Conservation (phyloP, 2,888 invertebrate species). For the Parnassius glacialis region DNA sequence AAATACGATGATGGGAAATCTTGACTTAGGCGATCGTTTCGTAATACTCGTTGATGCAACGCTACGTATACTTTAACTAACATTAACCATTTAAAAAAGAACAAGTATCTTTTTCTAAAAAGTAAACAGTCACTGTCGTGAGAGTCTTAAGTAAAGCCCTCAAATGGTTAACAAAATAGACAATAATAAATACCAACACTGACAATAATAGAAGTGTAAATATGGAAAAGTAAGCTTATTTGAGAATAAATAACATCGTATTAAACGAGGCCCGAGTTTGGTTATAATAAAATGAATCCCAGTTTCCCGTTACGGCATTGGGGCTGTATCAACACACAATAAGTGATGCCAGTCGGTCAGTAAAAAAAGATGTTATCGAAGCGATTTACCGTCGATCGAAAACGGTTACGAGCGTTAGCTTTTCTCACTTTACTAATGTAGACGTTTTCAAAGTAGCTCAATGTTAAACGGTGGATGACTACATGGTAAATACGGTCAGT, state of each 20-base stretch:
- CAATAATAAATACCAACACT: slow-evolving; percentile 47
- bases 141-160: slow-evolving; percentile 26
- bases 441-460: slow-evolving; percentile 76
- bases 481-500: slow-evolving; percentile 72
- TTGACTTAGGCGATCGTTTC: not conserved
- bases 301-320: slow-evolving; percentile 62
- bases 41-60: slow-evolving; percentile 2
- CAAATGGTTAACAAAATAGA: slow-evolving; percentile 46
- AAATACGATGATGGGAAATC: slow-evolving; percentile 29
- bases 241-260: slow-evolving; percentile 54
- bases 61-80: not conserved
- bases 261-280: slow-evolving; percentile 59
- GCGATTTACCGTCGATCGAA: slow-evolving; percentile 71
- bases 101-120: not conserved
- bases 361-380: slow-evolving; percentile 72
- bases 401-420: slow-evolving; percentile 73
- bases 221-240: slow-evolving; percentile 56
- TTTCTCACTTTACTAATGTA: slow-evolving; percentile 80
- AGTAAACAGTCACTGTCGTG: slow-evolving; percentile 16
- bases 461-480: slow-evolving; percentile 74
- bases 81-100: not conserved
- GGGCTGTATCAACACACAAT: slow-evolving; percentile 66
- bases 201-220: slow-evolving; percentile 53
- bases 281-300: slow-evolving; percentile 57
- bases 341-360: slow-evolving; percentile 60